phyloP scores from a whole-genome alignment of 2,797 vertebrate genomes.

The Scleropages formosus region DNA sequence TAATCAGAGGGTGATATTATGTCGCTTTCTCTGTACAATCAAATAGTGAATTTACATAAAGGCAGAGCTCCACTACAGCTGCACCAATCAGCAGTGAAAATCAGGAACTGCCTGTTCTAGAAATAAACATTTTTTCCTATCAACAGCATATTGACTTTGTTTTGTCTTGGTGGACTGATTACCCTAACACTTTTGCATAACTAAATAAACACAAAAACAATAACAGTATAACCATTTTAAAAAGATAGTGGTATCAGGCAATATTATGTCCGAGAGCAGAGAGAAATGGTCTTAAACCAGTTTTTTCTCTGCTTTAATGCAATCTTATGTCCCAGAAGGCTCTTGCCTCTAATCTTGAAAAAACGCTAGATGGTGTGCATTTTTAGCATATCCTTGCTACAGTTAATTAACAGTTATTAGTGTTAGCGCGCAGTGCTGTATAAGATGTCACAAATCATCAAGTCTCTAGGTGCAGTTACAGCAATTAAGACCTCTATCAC shows the following conservation, averaged over 20 bases:
- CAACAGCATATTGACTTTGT: constrained; percentile 66
- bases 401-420: constrained; percentile 99
- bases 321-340: constrained; percentile 55
- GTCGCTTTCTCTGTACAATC: background rate
- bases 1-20: background rate
- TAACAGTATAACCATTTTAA: constrained; percentile 39
- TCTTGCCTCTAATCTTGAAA: constrained; percentile 84
- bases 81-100: constrained; percentile 35
- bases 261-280: constrained; percentile 55
- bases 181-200: constrained; percentile 63
- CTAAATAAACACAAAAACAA: constrained; percentile 66
- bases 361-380: constrained; percentile 78
- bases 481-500: constrained; percentile 96
- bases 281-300: constrained; percentile 51
- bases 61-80: constrained; percentile 44
- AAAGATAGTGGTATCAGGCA: constrained; percentile 46
- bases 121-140: constrained; percentile 59
- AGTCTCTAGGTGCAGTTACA: constrained; percentile 92
- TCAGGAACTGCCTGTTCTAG: constrained; percentile 61
- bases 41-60: background rate
- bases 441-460: constrained; percentile 98
- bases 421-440: constrained; percentile 84
- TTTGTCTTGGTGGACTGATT: constrained; percentile 69
- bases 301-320: constrained; percentile 44
- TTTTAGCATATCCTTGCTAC: constrained; percentile 86